phyloP scores from a whole-genome alignment of 1,140 invertebrate species.

The Papilio aristodemus region DNA sequence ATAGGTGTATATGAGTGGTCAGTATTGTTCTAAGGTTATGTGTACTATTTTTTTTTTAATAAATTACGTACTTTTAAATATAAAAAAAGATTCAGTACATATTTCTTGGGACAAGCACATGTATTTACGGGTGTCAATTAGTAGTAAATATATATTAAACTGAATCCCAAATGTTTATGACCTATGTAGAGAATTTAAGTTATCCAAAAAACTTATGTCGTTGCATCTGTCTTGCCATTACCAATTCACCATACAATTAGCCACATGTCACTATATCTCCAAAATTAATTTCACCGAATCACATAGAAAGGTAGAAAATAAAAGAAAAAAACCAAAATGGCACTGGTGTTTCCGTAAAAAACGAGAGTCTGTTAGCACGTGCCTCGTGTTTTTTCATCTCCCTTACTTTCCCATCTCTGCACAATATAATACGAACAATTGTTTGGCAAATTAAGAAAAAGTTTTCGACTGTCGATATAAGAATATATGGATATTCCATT shows the following conservation, averaged over 20 bases:
- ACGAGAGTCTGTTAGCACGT: slow-evolving; percentile 71
- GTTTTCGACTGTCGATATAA: slow-evolving; percentile 41
- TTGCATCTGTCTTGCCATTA: slow-evolving; percentile 12
- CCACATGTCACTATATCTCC: slow-evolving; percentile 56
- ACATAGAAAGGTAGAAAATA: slow-evolving; percentile 45
- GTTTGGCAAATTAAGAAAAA: slow-evolving; percentile 74
- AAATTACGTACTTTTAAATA: too few relatives aligned
- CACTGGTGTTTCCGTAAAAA: slow-evolving; percentile 62
- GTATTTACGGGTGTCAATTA: too few relatives aligned
- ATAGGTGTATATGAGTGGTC: slow-evolving; percentile 22
- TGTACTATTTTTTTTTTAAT: neutral
- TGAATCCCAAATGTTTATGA: too few relatives aligned
- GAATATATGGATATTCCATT: slow-evolving; percentile 41
- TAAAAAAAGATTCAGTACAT: too few relatives aligned
- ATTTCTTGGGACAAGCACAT: too few relatives aligned
- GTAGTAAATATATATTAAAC: too few relatives aligned
- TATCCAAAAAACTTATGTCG: neutral
- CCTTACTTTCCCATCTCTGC: slow-evolving; percentile 50
- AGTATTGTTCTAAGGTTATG: neutral
- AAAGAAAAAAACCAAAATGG: slow-evolving; percentile 47
- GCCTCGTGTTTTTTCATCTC: slow-evolving; percentile 57
- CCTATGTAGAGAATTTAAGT: neutral
- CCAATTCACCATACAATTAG: slow-evolving; percentile 54
- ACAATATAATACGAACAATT: slow-evolving; percentile 64
- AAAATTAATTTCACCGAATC: slow-evolving; percentile 63